These are phyloP conservation scores for Diadromus collaris DNA, from an alignment of 2,888 invertebrate genomes.

Conservation along the genomic window DNA sequence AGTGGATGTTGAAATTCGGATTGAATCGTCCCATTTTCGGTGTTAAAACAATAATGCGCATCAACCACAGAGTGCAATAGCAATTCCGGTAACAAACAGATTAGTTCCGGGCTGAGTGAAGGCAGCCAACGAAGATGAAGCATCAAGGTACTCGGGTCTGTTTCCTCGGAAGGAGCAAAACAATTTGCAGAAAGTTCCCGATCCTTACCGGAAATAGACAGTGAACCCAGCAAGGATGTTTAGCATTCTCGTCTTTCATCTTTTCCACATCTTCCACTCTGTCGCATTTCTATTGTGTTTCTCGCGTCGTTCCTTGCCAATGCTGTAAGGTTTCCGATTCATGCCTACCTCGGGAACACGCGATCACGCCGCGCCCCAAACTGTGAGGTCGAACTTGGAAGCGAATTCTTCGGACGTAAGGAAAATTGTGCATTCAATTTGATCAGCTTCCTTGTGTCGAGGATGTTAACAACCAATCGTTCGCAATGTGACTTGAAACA, in stretches of 20 bases:
- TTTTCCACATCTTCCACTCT: conserved; percentile 10
- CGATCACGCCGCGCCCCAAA: conserved; percentile 51
- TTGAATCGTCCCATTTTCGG: background rate
- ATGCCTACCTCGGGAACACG: conserved; percentile 47
- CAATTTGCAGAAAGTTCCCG: conserved; percentile 68
- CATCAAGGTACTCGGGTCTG: conserved; percentile 30
- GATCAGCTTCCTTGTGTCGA: conserved; percentile 15
- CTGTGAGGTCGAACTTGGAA: conserved; percentile 9
- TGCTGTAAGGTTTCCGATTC: conserved; percentile 21
- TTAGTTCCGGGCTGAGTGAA: conserved; percentile 61
- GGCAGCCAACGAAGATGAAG: conserved; percentile 24
- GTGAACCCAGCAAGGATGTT: conserved; percentile 43
- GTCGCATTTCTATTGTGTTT: conserved; percentile 6
- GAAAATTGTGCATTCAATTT: conserved; percentile 40
- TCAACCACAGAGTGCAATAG: conserved; percentile 50
- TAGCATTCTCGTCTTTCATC: conserved; percentile 17
- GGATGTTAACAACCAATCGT: conserved; percentile 16
- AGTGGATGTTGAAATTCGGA: background rate
- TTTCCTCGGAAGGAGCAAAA: conserved; percentile 56
- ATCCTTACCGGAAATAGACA: conserved; percentile 59
- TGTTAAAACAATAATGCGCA: conserved; percentile 41
- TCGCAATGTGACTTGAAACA: background rate
- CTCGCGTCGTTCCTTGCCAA: conserved; percentile 29
- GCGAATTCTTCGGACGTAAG: conserved; percentile 4
- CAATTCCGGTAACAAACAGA: conserved; percentile 70